These are phyloP conservation scores for Xiphophorus maculatus DNA, from an alignment of 2,113 vertebrate genomes.

Conservation along the genomic window DNA sequence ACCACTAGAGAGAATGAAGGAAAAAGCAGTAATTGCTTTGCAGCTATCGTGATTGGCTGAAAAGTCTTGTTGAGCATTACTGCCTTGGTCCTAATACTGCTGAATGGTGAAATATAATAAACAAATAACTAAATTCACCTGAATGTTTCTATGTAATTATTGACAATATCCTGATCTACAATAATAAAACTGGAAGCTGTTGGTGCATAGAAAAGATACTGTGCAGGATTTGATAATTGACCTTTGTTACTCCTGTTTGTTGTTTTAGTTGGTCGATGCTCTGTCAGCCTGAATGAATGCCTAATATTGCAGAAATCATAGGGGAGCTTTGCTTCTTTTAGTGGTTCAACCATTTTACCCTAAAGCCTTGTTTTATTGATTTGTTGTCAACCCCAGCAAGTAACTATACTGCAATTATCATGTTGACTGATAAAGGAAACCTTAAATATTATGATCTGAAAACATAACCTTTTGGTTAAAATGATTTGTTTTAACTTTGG, in stretches of 20 bases:
- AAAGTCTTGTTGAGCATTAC: constrained; percentile 43
- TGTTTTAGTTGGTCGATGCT: background rate
- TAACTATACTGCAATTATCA: constrained; percentile 1
- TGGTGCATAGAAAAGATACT: background rate
- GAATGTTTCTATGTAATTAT: constrained; percentile 5
- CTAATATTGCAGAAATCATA: background rate
- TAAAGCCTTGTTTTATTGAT: background rate
- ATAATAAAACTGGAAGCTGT: background rate
- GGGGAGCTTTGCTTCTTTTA: background rate
- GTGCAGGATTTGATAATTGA: constrained; percentile 3
- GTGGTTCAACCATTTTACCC: background rate
- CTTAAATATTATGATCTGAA: background rate
- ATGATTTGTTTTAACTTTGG: background rate
- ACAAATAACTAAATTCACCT: constrained; percentile 18
- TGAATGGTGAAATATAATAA: constrained; percentile 19
- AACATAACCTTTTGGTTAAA: background rate
- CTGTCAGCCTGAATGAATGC: background rate
- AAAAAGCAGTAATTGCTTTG: constrained; percentile 41
- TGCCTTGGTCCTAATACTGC: constrained; percentile 32
- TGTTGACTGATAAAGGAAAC: background rate
- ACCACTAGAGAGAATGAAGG: constrained; percentile 47
- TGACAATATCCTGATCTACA: background rate
- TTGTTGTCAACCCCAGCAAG: background rate
- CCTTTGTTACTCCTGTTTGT: background rate
- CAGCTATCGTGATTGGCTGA: constrained; percentile 43